Percentiles rank a stretch among this genome's conserved stretches.
These are phyloP conservation scores for Chiloscyllium punctatum DNA, from an alignment of 2,797 vertebrate species.

Conservation along the genomic window DNA sequence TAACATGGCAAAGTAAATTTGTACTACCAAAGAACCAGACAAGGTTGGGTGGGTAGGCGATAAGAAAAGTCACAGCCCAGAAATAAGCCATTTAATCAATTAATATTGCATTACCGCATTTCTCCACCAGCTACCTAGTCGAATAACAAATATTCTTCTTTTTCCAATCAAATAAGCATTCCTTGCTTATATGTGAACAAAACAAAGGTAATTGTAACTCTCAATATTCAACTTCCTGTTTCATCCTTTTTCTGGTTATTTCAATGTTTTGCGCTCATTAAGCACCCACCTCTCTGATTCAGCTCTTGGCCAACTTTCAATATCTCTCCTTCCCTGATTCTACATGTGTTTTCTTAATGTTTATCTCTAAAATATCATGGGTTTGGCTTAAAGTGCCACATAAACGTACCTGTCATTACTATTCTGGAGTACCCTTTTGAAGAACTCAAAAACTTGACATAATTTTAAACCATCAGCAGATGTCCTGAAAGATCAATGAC, in stretches of 20 bases:
- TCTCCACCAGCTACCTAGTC: background rate
- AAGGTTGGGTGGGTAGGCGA: background rate
- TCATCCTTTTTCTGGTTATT: background rate
- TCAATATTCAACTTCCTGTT: background rate
- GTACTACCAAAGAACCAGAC: background rate
- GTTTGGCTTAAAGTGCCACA: background rate
- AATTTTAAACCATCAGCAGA: background rate
- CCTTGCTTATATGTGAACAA: background rate
- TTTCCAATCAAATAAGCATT: background rate
- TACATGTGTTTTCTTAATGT: background rate
- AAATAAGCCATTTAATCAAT: background rate
- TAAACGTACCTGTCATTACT: background rate
- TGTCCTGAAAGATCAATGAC: background rate
- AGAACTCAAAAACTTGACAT: background rate
- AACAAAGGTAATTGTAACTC: no score
- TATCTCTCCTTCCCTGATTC: background rate
- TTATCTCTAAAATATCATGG: background rate
- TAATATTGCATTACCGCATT: background rate
- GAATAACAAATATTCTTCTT: background rate
- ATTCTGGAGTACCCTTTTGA: background rate
- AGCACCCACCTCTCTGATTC: background rate
- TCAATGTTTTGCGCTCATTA: background rate
- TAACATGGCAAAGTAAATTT: background rate
- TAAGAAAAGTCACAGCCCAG: background rate
- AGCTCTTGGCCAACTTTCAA: background rate